Evolutionary conservation across 2,113 vertebrate species (phyloP).

Genomic region (Phycodurus eques): DNA sequence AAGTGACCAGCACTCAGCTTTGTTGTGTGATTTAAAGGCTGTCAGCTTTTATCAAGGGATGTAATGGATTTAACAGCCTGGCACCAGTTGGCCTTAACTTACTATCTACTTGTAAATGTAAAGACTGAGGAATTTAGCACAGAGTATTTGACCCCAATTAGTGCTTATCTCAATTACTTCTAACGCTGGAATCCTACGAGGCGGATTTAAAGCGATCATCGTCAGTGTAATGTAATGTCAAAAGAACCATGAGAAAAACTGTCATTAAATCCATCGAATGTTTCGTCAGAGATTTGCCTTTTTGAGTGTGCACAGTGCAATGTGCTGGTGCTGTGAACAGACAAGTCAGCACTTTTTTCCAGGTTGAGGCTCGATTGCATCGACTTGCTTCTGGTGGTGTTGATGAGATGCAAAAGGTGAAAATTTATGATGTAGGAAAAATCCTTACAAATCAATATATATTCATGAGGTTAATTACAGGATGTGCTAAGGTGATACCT

Average conservation of each 20-base stretch:
- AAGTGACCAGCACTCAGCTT: conserved; percentile 18
- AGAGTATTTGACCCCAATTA: conserved; percentile 64
- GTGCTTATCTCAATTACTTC: conserved; percentile 48
- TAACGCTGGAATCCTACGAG: conserved; percentile 41
- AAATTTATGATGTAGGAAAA: conserved; percentile 61
- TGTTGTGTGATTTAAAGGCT: conserved; percentile 49
- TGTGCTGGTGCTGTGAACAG: conserved; percentile 26
- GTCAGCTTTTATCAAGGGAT: conserved; percentile 51
- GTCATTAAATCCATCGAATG: conserved; percentile 36
- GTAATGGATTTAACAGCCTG: conserved; percentile 52
- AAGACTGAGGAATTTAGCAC: conserved; percentile 52
- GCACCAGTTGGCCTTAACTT: conserved; percentile 41
- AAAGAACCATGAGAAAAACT: conserved; percentile 41
- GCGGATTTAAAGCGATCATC: conserved; percentile 60
- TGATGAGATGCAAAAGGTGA: conserved; percentile 70
- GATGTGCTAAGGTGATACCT: conserved; percentile 62
- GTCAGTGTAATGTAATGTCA: conserved; percentile 46
- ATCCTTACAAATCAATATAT: conserved; percentile 68
- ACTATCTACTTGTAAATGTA: conserved; percentile 45
- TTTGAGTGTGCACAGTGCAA: conserved; percentile 20
- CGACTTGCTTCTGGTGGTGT: conserved; percentile 58
- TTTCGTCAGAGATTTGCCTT: conserved; percentile 40
- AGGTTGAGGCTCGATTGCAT: conserved; percentile 48
- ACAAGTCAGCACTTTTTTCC: conserved; percentile 56
- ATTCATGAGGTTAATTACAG: conserved; percentile 75